Conservation (phyloP, 2,113 vertebrate species). For the Ptilorrhoa leucosticta region DNA sequence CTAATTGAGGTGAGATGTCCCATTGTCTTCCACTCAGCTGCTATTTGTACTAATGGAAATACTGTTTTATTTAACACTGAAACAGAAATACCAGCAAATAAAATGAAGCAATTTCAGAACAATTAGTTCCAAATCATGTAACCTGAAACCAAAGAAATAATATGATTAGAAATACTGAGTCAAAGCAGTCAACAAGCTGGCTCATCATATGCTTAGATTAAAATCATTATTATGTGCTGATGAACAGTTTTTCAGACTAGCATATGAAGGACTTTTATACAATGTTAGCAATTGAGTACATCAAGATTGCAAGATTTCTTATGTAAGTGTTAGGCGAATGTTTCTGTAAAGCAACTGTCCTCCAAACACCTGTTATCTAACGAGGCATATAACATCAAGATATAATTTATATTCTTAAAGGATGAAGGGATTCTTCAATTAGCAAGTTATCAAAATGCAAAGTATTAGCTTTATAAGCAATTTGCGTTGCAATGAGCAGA, state of each 20-base stretch:
- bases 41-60: background rate
- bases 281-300: background rate
- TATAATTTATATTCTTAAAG: slow-evolving; percentile 32
- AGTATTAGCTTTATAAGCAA: slow-evolving; percentile 19
- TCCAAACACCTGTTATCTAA: slow-evolving; percentile 17
- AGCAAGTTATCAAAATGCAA: slow-evolving; percentile 47
- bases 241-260: background rate
- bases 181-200: background rate
- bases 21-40: background rate
- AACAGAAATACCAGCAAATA: background rate
- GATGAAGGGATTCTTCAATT: slow-evolving; percentile 9
- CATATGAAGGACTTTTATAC: background rate
- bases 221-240: background rate
- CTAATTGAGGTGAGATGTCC: background rate
- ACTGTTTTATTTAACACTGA: background rate
- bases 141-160: background rate
- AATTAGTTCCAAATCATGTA: background rate
- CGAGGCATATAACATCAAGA: background rate
- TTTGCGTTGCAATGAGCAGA: background rate
- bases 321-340: background rate
- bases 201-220: background rate
- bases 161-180: background rate
- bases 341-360: background rate
- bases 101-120: background rate
- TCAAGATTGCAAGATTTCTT: background rate